These are phyloP conservation scores for Pseudotriccus pelzelni DNA, from an alignment of 2,797 vertebrate genomes.

Conservation along the genomic window DNA sequence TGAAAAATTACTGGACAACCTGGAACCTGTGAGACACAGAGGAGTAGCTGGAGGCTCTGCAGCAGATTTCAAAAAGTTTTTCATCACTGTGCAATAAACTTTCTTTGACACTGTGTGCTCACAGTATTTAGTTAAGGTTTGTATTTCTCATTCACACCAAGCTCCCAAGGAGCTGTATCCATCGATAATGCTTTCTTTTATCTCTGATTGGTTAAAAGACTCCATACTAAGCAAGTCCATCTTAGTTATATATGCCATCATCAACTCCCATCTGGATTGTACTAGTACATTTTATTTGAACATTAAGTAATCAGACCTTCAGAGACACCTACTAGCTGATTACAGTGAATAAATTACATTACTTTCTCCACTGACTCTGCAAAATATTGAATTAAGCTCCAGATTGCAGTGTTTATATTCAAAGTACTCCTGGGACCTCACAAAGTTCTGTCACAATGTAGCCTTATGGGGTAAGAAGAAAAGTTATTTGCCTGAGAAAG, in stretches of 20 bases:
- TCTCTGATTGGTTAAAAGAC: constrained; percentile 26
- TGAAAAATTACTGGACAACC: neutral
- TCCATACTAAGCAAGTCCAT: constrained; percentile 6
- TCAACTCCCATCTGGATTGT: constrained; percentile 30
- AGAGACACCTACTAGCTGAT: constrained; percentile 50
- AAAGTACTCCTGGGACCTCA: neutral
- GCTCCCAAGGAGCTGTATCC: neutral
- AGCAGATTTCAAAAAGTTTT: neutral
- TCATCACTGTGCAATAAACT: neutral
- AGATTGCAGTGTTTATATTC: constrained; percentile 49
- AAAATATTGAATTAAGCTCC: constrained; percentile 55
- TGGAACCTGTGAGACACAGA: neutral
- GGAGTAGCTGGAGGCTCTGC: neutral
- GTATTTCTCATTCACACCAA: neutral
- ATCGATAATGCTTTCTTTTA: constrained; percentile 19
- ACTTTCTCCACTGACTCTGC: constrained; percentile 34
- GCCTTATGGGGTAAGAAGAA: neutral
- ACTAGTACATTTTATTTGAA: constrained; percentile 44
- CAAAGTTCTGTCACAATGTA: constrained; percentile 23
- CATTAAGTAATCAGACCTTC: constrained; percentile 46
- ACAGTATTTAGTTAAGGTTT: neutral
- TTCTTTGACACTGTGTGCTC: neutral
- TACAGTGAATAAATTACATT: constrained; percentile 60
- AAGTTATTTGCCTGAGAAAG: neutral
- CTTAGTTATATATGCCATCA: constrained; percentile 19